phyloP scores from a whole-genome alignment of 2,888 invertebrate species.

The Amblyjoppa proteus region DNA sequence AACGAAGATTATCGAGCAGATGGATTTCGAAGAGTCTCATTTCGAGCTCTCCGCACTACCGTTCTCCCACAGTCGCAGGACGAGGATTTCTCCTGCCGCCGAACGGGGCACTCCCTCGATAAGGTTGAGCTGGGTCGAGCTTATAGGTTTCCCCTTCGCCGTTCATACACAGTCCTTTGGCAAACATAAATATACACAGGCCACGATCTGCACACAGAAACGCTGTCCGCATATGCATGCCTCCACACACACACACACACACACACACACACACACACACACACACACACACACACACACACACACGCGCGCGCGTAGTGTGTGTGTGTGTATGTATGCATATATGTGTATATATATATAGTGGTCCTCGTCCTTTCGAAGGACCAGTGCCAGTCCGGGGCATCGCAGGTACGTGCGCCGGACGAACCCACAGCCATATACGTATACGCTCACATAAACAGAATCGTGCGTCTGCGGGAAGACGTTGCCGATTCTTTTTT shows the following conservation, averaged over 20 bases:
- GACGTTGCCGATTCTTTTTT: slow-evolving; percentile 28
- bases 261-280: too few species aligned
- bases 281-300: too few species aligned
- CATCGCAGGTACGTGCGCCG: slow-evolving; percentile 40
- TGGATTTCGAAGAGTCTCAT: slow-evolving; percentile 26
- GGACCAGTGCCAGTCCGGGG: slow-evolving; percentile 38
- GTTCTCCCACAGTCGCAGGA: slow-evolving; percentile 33
- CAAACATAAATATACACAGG: slow-evolving; percentile 46
- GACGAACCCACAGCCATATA: slow-evolving; percentile 33
- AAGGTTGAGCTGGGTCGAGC: slow-evolving; percentile 56
- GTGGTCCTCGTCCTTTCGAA: slow-evolving; percentile 37
- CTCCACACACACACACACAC: too few species aligned
- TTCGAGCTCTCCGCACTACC: slow-evolving; percentile 11
- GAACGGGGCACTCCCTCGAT: slow-evolving; percentile 59
- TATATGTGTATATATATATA: not conserved
- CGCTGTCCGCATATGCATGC: not conserved
- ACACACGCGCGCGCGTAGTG: too few species aligned
- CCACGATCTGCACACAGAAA: not conserved
- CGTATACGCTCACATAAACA: slow-evolving; percentile 9
- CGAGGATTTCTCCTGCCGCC: slow-evolving; percentile 27
- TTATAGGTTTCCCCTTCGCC: slow-evolving; percentile 48
- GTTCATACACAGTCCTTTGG: slow-evolving; percentile 18
- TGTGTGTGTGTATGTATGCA: too few species aligned
- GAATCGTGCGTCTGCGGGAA: slow-evolving; percentile 17
- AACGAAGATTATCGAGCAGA: slow-evolving; percentile 21